Percentiles rank a stretch among this genome's conserved stretches.
Conservation (phyloP, 2,888 invertebrate species). For the Pterostichus madidus region DNA sequence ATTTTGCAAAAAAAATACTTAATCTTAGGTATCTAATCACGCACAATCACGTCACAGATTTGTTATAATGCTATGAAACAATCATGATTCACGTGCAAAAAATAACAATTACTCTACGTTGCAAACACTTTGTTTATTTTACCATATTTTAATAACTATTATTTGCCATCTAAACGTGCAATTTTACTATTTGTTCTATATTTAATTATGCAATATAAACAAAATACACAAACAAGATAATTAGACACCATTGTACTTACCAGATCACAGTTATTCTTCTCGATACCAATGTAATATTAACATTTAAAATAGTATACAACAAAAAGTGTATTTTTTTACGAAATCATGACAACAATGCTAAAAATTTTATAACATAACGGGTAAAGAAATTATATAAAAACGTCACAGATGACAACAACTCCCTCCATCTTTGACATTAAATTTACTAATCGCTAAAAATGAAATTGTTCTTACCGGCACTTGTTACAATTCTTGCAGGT, state of each 20-base stretch:
- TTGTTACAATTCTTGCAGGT: constrained; percentile 28
- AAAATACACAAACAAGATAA: constrained; percentile 63
- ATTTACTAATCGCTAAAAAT: constrained; percentile 32
- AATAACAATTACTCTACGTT: constrained; percentile 24
- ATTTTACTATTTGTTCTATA: constrained; percentile 29
- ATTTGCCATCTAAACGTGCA: constrained; percentile 29
- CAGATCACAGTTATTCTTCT: constrained; percentile 51
- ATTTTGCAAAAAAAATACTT: constrained; percentile 4
- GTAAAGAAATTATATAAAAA: constrained; percentile 63
- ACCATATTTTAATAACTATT: constrained; percentile 50
- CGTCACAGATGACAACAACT: constrained; percentile 66
- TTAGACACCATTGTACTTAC: constrained; percentile 60
- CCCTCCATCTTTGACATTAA: constrained; percentile 66
- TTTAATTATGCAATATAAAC: constrained; percentile 64
- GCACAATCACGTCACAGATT: constrained; percentile 58
- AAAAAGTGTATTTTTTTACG: constrained; percentile 58
- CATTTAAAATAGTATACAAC: constrained; percentile 52
- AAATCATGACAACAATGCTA: constrained; percentile 64
- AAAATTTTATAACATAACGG: constrained; percentile 66
- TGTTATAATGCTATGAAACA: constrained; percentile 9
- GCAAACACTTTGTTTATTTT: background rate
- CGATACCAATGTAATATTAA: constrained; percentile 36
- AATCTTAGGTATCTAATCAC: constrained; percentile 43
- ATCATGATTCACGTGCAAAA: constrained; percentile 14
- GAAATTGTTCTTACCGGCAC: constrained; percentile 40